A percentile compares a stretch with the other conserved stretches of the same genome.
phyloP scores from a whole-genome alignment of 2,888 invertebrate species.

The Caenorhabditis imperialis region DNA sequence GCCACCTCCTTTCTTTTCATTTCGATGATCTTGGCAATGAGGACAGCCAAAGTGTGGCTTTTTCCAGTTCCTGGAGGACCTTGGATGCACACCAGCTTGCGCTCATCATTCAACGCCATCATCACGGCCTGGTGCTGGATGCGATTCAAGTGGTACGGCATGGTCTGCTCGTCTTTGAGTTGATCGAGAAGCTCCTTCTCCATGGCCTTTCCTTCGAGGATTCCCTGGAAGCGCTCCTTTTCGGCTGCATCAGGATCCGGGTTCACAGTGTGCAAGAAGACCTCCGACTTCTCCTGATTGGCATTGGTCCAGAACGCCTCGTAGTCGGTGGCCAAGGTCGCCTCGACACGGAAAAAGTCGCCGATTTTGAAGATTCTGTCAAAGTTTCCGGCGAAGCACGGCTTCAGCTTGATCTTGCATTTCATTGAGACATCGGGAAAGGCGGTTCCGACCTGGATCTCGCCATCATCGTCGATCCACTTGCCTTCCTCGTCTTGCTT shows the following conservation, averaged over 20 bases:
- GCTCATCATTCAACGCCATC: constrained; percentile 19
- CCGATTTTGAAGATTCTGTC: not conserved
- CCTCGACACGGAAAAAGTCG: not conserved
- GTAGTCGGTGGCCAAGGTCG: not conserved
- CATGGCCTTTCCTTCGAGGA: not conserved
- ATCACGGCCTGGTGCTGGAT: constrained; percentile 3
- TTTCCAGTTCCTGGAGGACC: constrained; percentile 49
- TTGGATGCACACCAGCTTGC: constrained; percentile 29
- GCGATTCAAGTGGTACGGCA: not conserved
- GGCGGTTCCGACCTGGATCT: no score
- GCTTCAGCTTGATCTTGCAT: not conserved
- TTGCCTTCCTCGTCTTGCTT: no score
- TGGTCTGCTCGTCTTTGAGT: not conserved
- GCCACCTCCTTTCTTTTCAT: not conserved
- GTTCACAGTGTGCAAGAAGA: no score
- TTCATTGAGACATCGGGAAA: no score
- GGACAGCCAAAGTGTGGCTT: not conserved
- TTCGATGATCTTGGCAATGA: not conserved
- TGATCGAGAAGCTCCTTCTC: not conserved
- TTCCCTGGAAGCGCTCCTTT: not conserved
- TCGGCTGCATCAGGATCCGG: not conserved
- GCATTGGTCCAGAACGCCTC: not conserved
- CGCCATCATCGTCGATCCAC: no score
- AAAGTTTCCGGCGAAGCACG: not conserved
- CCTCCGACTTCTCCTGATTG: no score